These are phyloP conservation scores for Anolis apletophallus DNA, from an alignment of 2,797 vertebrate genomes.

Conservation along the genomic window DNA sequence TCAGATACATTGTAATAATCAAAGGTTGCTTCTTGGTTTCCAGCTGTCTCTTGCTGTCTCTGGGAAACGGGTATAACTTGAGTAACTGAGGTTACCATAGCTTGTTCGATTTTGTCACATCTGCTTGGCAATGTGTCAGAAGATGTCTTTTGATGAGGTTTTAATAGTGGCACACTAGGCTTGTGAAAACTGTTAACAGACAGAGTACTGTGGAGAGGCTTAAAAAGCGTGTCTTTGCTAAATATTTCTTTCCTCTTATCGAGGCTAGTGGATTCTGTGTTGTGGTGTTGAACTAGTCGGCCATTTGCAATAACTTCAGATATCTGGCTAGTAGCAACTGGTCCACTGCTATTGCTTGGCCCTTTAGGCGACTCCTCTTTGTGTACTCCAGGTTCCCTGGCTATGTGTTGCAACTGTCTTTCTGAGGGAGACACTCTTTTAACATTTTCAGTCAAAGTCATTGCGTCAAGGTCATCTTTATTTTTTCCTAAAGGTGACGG, in stretches of 20 bases:
- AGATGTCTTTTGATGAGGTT: slow-evolving; percentile 93
- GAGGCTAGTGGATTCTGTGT: slow-evolving; percentile 87
- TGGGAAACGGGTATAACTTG: slow-evolving; percentile 85
- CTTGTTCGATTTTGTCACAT: slow-evolving; percentile 89
- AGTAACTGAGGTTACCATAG: slow-evolving; percentile 86
- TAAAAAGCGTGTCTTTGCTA: slow-evolving; percentile 96
- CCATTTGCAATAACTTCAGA: slow-evolving; percentile 88
- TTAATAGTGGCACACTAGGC: slow-evolving; percentile 88
- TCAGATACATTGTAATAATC: slow-evolving; percentile 99
- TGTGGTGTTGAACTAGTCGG: slow-evolving; percentile 87
- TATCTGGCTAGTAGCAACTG: slow-evolving; percentile 72
- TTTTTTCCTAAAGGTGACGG: slow-evolving; percentile 87
- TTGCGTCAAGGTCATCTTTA: slow-evolving; percentile 88
- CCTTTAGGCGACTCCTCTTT: slow-evolving; percentile 91
- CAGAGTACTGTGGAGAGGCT: slow-evolving; percentile 93
- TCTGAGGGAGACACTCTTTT: slow-evolving; percentile 83
- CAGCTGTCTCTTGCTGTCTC: slow-evolving; percentile 83
- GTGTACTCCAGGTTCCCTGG: slow-evolving; percentile 85
- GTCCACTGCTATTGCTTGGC: slow-evolving; percentile 81
- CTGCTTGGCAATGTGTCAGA: slow-evolving; percentile 84
- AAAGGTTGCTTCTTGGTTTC: slow-evolving; percentile 89
- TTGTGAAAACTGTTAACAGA: slow-evolving; percentile 95
- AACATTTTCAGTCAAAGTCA: slow-evolving; percentile 87
- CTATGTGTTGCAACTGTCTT: slow-evolving; percentile 86
- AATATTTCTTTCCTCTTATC: slow-evolving; percentile 97